Base-by-base conservation (phyloP, 2,888 invertebrate genomes). In the Mayetiola destructor region DNA sequence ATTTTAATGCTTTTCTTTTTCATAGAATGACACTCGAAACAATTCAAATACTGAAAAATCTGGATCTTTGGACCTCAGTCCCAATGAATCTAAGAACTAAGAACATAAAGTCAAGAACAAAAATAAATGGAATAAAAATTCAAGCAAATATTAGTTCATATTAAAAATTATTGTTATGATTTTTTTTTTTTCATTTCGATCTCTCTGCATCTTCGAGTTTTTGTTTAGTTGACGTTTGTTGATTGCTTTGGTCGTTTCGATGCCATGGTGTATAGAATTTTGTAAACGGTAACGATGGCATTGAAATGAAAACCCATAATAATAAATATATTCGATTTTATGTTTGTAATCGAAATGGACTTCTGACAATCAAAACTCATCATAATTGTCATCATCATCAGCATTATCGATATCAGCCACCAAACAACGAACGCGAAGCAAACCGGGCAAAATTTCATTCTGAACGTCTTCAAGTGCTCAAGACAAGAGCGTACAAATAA, bases 81-180 rank as follows among this genome's bases (percentile, higher is more conserved):
- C 21, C 21, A 12, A 42, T 3, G 23, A 42, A 42, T 23, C 12
- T 23, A 21, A 42, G 23, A 23, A 42, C 12, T 23, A 42, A 42
- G 23, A 42, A 42, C 21, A n/a, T n/a, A n/a, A 21, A 40, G 21
- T 2, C 39, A 39, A 3, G 21, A 21, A 40, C 2, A 40, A 10
- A 1, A 2, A 48, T 14, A 8, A 27, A 48, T 48, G 48, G 27
- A 48, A 48, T 48, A 48, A 48, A n/a, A 48, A 48, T 48, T 48
- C 48, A 48, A 48, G 27, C 48, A 48, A 48, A 48, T 27, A 27
- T 48, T 48, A 48, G 48, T 48, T 27, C 48, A 48, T 48, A 48
- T 48, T 48, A 48, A 48, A 48, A 48, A 48, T 48, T 48, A 48
- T 48, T n/a, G n/a, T n/a, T 27, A 48, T 48, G 48, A 48, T 48